phyloP scores from a whole-genome alignment of 1,140 invertebrate genomes.

The Uloborus diversus region DNA sequence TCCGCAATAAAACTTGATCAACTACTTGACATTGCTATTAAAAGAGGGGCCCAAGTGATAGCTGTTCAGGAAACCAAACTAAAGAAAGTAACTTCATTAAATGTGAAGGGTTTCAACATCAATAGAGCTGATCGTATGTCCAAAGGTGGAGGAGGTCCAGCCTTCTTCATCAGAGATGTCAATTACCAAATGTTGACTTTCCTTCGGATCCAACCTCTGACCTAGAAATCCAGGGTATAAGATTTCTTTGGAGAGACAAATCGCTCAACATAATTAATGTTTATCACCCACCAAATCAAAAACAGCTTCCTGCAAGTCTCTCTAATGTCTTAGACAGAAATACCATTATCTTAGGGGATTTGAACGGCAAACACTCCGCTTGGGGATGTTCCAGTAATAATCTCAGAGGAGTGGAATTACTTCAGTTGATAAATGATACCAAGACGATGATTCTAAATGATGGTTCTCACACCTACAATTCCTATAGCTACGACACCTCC shows the following conservation, averaged over 20 bases:
- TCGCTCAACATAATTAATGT: background rate
- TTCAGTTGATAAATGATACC: background rate
- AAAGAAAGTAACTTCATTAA: too few relatives aligned
- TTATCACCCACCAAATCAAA: background rate
- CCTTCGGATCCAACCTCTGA: background rate
- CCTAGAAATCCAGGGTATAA: constrained; percentile 2
- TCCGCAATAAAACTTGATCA: too few relatives aligned
- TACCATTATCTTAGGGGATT: background rate
- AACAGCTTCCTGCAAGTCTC: background rate
- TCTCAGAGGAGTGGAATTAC: background rate
- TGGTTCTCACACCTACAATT: background rate
- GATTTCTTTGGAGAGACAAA: background rate
- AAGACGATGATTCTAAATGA: background rate
- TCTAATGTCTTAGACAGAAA: background rate
- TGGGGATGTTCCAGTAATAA: background rate
- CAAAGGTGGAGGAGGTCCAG: background rate
- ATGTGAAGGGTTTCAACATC: too few relatives aligned
- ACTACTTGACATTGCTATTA: too few relatives aligned
- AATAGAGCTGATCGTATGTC: too few relatives aligned
- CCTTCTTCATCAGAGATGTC: background rate
- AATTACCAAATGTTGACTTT: background rate
- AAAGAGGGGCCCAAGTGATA: too few relatives aligned
- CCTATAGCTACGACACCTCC: background rate
- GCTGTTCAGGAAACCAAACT: too few relatives aligned
- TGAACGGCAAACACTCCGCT: background rate